Percentiles rank a stretch among this genome's conserved stretches.
Conservation (phyloP, 2,797 vertebrate species). For the Tauraco hartlaubi region DNA sequence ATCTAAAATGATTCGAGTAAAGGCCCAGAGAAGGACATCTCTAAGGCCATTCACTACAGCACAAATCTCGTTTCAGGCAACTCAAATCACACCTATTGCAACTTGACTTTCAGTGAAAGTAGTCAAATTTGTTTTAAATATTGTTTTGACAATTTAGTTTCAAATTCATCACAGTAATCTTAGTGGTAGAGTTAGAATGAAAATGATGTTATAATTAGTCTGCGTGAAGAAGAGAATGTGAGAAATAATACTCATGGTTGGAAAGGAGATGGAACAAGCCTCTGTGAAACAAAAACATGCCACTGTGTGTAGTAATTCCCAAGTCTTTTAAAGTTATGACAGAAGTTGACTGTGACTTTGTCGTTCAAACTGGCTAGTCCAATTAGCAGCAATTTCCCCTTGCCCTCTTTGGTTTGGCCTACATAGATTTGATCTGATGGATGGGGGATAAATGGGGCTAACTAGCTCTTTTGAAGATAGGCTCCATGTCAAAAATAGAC, state of each 20-base stretch:
- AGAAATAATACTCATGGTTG: not conserved
- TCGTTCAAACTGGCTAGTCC: conserved; percentile 34
- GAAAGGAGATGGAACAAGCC: not conserved
- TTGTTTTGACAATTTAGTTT: not conserved
- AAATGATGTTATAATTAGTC: not conserved
- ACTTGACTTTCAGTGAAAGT: not conserved
- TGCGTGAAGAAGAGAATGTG: not conserved
- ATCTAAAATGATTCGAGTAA: not conserved
- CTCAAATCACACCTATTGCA: not conserved
- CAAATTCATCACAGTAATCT: not conserved
- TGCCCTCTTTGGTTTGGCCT: conserved; percentile 29
- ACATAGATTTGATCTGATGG: conserved; percentile 51
- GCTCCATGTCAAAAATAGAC: not conserved
- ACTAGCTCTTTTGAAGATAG: conserved; percentile 45
- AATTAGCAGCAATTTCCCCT: conserved; percentile 55
- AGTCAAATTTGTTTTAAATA: not conserved
- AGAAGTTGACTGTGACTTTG: conserved; percentile 44
- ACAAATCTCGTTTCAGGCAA: not conserved
- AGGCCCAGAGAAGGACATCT: not conserved
- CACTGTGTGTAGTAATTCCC: not conserved
- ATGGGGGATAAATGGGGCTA: conserved; percentile 29
- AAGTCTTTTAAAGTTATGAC: conserved; percentile 36
- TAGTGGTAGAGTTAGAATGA: not conserved
- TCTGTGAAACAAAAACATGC: conserved; percentile 40
- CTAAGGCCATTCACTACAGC: not conserved